Evolutionary conservation across 2,888 invertebrate species (phyloP), one percentile per base, ranked within the genome.

Genomic region (Deilephila elpenor): DNA sequence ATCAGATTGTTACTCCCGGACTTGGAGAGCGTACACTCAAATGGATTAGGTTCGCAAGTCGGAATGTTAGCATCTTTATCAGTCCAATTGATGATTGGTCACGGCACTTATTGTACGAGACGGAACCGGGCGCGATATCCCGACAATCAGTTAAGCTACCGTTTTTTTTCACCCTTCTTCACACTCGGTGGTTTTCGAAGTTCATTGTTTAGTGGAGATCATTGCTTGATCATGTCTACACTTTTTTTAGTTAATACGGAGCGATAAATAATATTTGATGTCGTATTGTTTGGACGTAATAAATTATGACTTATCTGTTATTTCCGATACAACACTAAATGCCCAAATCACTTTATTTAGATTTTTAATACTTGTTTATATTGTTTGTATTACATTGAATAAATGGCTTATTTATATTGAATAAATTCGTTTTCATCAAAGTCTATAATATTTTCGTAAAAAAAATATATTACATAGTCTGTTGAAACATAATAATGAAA

Each of bases 1-100:
- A 53, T 71, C 71, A 80, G 84, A 83, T 82, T 84, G 75, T 84
- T 84, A 83, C 82, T 83, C 85, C 85, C 84, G 84, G 84, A 85
- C 78, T 78, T 77, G 71, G 70, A 72, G 60, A 74, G 72, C 72
- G 51, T 56, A 56, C 73, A 76, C 71, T 77, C 73, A 74, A 78
- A 75, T 79, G 76, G 78, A 80, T 83, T 80, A 74, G 80, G 71
- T 70, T 75, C 74, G 78, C 64, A 75, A 59, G 71, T 34, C 56
- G 53, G 72, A 64, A 64, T 56, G 62, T 62, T n/a, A 44, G 56
- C 72, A 44, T 72, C 72, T 72, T 56, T 72, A 72, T 62, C 72
- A 59, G 11, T 73, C 64, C 73, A 32, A 73, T 73, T 73, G 70
- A 73, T 19, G 70, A 73, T 73, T 73, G 56, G 73, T 32, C 60